These are phyloP conservation scores for Zhengitettix transpicula DNA, from an alignment of 2,888 invertebrate species.

Conservation along the genomic window DNA sequence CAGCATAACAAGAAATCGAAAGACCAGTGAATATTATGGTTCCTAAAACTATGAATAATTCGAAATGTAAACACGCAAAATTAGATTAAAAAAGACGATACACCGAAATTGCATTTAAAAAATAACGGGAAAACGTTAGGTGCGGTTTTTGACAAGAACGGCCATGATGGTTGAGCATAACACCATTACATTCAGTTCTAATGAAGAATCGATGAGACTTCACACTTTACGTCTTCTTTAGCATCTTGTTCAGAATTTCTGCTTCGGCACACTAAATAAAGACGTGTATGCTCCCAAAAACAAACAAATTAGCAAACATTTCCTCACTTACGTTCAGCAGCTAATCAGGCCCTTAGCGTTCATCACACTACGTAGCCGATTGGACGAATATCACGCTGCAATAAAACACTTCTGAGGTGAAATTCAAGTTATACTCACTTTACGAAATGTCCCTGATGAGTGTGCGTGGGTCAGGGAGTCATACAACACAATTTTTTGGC, in stretches of 20 bases:
- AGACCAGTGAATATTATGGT: no score
- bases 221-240: no score
- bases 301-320: no score
- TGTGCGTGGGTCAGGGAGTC: constrained; percentile 13
- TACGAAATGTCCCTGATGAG: constrained; percentile 11
- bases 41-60: no score
- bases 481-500: constrained; percentile 11
- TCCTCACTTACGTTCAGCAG: not conserved
- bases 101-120: not conserved
- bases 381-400: not conserved
- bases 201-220: not conserved
- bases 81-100: not conserved
- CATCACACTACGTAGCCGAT: not conserved
- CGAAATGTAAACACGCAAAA: not conserved
- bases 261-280: no score
- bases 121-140: not conserved
- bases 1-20: no score
- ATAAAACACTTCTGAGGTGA: not conserved
- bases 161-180: not conserved
- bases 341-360: not conserved
- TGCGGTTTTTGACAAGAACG: not conserved
- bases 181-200: not conserved
- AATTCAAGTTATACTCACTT: constrained; percentile 10
- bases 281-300: no score
- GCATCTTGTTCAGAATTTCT: no score